Base-by-base conservation (phyloP, 2,113 vertebrate genomes). In the Cygnus atratus region DNA sequence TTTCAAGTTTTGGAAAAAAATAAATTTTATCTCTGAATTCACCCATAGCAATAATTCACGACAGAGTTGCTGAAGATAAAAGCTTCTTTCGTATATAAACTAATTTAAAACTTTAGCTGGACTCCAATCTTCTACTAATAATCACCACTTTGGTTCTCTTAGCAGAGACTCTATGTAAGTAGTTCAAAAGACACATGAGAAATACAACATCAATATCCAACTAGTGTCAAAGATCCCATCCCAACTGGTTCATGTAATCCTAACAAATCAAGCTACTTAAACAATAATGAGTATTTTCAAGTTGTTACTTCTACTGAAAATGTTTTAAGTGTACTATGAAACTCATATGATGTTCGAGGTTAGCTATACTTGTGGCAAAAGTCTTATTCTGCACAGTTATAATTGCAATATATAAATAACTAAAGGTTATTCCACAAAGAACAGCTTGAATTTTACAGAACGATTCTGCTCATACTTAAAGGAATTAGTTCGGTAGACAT, bases 311-410 rank as follows among this genome's bases (percentile, higher is more conserved):
- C 68, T 93, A 92, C 95, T 93, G 89, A 79, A 96, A 84, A 91
- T 33, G 37, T 90, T 93, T 92, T 79, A 92, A 86, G 79, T 93
- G 76, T 87, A 85, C 92, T 94, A 87, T 52, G 90, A 95, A 94
- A 97, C 90, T 96, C 87, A 17, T 82, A 90, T 39, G 87, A 84
- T 25, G 62, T 85, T 87, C 65, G 94, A 98, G 92, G 97, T 93
- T 95, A 97, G 92, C 96, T 87, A 96, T 84, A 97, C 96, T 98
- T 95, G 97, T 97, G 97, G 97, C 96, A 98, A 97, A 98, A 97
- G 92, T 98, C 97, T 98, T 98, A 98, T 98, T 98, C 97, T 93
- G 98, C 97, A 98, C 96, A 98, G 94, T 96, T 97, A 94, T 96
- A 97, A 96, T 97, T 95, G 97, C 97, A 97, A 98, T 97, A 98